These are phyloP conservation scores for Ctenodactylus gundi DNA, from an alignment of 2,113 vertebrate genomes.

Conservation along the genomic window DNA sequence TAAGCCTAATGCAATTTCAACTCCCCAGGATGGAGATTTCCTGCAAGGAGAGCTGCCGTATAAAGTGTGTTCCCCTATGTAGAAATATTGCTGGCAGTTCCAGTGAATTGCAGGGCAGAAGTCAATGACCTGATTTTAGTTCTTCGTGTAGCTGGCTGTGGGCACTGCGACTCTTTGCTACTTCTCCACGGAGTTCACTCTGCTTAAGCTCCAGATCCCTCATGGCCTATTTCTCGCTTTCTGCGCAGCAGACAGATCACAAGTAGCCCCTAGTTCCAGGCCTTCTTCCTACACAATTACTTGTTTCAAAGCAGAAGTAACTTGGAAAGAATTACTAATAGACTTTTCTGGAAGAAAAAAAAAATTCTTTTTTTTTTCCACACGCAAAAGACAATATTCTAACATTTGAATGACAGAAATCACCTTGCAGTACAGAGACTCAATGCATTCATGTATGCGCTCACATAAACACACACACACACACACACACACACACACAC, in stretches of 20 bases:
- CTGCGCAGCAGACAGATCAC: not conserved
- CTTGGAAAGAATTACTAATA: not conserved
- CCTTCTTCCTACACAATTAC: not conserved
- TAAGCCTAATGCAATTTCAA: conserved; percentile 65
- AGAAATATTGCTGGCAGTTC: conserved; percentile 46
- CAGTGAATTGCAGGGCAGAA: conserved; percentile 41
- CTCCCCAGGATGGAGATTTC: conserved; percentile 64
- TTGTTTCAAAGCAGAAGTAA: conserved; percentile 33
- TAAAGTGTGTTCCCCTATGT: not conserved
- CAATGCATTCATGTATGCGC: accelerated
- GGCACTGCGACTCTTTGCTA: conserved; percentile 27
- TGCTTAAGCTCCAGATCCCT: conserved; percentile 22
- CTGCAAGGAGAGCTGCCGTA: conserved; percentile 39
- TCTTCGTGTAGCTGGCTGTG: conserved; percentile 42
- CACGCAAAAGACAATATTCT: not conserved
- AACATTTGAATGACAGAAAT: not conserved
- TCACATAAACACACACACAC: not conserved
- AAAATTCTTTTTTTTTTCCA: not conserved
- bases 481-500: not conserved
- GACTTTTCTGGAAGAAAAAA: not conserved
- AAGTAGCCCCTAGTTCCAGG: not conserved
- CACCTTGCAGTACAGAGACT: not conserved
- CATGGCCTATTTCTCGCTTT: conserved; percentile 3
- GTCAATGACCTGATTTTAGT: conserved; percentile 50
- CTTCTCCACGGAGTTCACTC: conserved; percentile 34